Base-by-base conservation (phyloP, 1,140 invertebrate species). In the Cyphomyrmex costatus region DNA sequence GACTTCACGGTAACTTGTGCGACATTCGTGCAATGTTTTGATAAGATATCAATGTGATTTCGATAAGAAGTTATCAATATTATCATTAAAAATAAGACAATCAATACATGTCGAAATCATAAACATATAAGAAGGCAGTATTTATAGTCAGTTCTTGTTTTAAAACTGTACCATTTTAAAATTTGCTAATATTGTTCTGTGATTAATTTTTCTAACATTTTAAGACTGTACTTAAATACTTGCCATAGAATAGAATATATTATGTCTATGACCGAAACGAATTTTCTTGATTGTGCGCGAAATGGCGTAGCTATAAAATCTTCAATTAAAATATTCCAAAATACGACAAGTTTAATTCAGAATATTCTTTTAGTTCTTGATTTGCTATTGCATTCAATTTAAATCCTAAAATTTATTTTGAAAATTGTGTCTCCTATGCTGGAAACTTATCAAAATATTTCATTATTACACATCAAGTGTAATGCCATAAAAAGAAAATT, bases 1-100 rank as follows among this genome's bases (percentile, higher is more conserved):
- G 27, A 74, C 33, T 83, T 68, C 19, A 8, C 12, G 2, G 19
- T 65, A 73, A 88, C 51, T 88, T 42, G 7, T 33, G 27, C 42
- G n/a, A n/a, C 16, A 10, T 21, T 2, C 1, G 3, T 27, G 19
- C 42, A 16, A 79, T 16, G 27, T 1, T 7, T 66, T n/a, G 77
- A 70, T 80, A 53, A 80, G 46, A 68, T 79, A 79, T 36, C 30
- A 10, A 19, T 33, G 8, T 14, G 36, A 42, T 10, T 42, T 71
- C 8, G 73, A 61, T 66, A 79, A 51, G 3, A 0, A 66, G 19
- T 33, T n/a, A n/a, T 66, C 63, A 65, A 33, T 2, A n/a, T 66
- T 42, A 19, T 42, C 27, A 10, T 24, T 33, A 8, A 46, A 77
- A 12, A 36, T 21, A 27, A 77, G 7, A 60, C 21, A 60, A 24